Conservation (phyloP, 2,888 invertebrate species). For the Blera fallax region DNA sequence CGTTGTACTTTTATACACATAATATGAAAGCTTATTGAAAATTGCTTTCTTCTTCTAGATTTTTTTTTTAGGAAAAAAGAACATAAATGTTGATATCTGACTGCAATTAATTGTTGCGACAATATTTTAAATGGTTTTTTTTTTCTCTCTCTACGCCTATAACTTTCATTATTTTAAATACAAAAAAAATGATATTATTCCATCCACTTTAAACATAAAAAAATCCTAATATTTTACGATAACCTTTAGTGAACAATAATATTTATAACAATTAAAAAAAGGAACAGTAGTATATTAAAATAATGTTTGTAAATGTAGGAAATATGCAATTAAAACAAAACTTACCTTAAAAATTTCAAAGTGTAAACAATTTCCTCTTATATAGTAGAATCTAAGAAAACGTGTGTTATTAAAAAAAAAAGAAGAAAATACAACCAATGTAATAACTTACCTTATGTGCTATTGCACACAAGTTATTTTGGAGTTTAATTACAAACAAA, state of each 20-base stretch:
- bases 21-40: too few species aligned
- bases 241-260: constrained; percentile 73
- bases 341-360: constrained; percentile 51
- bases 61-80: too few species aligned
- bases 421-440: constrained; percentile 54
- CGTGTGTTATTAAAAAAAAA: constrained; percentile 65
- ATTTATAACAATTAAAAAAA: constrained; percentile 39
- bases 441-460: constrained; percentile 70
- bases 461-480: constrained; percentile 70
- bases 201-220: constrained; percentile 66
- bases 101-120: constrained; percentile 24
- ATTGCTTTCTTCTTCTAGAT: too few species aligned
- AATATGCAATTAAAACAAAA: constrained; percentile 53
- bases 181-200: constrained; percentile 66
- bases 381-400: constrained; percentile 63
- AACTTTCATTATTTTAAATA: constrained; percentile 56
- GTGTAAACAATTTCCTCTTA: constrained; percentile 67
- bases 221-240: constrained; percentile 73
- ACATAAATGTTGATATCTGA: constrained; percentile 2
- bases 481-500: constrained; percentile 69
- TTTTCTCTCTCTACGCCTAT: constrained; percentile 2
- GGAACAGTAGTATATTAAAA: constrained; percentile 31
- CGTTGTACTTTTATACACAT: too few species aligned
- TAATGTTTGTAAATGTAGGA: constrained; percentile 60
- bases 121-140: constrained; percentile 27